Evolutionary conservation across 2,113 vertebrate species (phyloP).

Genomic region (Amblyornis subalaris): DNA sequence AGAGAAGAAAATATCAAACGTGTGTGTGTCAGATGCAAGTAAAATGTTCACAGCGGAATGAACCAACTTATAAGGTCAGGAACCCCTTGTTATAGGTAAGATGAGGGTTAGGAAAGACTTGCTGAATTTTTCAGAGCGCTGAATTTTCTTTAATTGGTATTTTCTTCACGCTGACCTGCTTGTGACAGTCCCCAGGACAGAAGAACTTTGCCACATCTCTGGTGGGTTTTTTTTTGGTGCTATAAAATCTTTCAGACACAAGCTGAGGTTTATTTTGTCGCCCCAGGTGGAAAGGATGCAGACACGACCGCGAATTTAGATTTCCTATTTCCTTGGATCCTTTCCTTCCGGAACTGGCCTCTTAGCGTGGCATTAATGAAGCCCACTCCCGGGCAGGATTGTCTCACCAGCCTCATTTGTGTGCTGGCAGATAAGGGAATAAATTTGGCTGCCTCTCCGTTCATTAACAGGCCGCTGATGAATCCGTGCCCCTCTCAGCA

Average conservation of each 20-base stretch:
- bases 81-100: not conserved
- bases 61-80: not conserved
- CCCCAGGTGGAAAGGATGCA: not conserved
- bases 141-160: not conserved
- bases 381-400: not conserved
- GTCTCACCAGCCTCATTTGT: slow-evolving; percentile 13
- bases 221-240: not conserved
- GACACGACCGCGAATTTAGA: not conserved
- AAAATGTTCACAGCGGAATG: not conserved
- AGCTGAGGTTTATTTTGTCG: not conserved
- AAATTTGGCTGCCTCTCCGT: slow-evolving; percentile 7
- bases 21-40: not conserved
- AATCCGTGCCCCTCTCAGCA: not conserved
- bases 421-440: not conserved
- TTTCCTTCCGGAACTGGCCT: not conserved
- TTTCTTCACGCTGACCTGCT: not conserved
- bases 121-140: not conserved
- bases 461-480: slow-evolving; percentile 36
- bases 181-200: not conserved
- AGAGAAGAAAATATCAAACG: not conserved
- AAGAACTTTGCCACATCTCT: not conserved
- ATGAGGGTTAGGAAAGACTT: not conserved
- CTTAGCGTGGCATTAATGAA: not conserved
- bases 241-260: not conserved
- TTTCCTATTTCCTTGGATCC: not conserved